phyloP scores from a whole-genome alignment of 2,797 vertebrate genomes.

The Gymnothorax reevesii region DNA sequence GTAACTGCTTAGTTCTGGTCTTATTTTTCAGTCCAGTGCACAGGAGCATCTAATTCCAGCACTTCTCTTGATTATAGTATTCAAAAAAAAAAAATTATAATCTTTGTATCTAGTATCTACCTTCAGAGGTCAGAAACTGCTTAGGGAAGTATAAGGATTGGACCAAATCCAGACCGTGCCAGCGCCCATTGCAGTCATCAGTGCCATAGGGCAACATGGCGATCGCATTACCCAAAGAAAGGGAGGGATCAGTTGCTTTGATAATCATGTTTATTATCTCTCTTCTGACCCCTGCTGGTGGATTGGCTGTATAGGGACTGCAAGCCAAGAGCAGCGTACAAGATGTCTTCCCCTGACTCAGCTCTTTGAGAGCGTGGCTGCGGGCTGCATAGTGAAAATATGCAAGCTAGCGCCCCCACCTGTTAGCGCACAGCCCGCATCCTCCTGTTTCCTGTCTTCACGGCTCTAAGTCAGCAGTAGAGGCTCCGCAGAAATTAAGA shows the following conservation, averaged over 20 bases:
- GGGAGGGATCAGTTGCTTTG: background rate
- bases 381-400: background rate
- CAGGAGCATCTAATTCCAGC: slow-evolving; percentile 55
- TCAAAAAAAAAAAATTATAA: slow-evolving; percentile 1
- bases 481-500: background rate
- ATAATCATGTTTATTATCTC: background rate
- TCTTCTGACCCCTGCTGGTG: background rate
- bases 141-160: background rate
- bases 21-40: slow-evolving; percentile 54
- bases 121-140: background rate
- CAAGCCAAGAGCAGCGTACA: background rate
- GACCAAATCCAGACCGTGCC: background rate
- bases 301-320: background rate
- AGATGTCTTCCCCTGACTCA: background rate
- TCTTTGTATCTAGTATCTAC: background rate
- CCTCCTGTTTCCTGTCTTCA: background rate
- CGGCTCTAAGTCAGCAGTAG: background rate
- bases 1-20: no score
- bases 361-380: background rate
- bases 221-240: background rate
- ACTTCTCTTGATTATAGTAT: background rate
- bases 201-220: background rate
- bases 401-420: background rate
- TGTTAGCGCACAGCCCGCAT: background rate
- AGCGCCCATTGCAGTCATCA: background rate